These are phyloP conservation scores for Cerceris ruficornis DNA, from an alignment of 2,888 invertebrate genomes.

Conservation along the genomic window DNA sequence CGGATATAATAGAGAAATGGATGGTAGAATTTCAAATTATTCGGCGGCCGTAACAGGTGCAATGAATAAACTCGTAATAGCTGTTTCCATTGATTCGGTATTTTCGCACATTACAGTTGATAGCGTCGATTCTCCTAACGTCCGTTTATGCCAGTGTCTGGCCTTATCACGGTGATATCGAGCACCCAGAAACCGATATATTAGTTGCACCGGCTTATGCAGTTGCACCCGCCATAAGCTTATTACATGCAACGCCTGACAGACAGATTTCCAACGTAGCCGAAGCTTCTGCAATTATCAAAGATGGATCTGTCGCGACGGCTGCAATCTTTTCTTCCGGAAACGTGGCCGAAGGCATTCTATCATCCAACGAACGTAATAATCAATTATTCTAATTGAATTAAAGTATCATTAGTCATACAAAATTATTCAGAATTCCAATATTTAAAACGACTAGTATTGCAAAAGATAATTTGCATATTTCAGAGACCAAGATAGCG, in stretches of 20 bases:
- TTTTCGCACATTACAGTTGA: slow-evolving; percentile 54
- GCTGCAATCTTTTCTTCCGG: slow-evolving; percentile 17
- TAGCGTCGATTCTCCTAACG: slow-evolving; percentile 53
- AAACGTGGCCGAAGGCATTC: neutral
- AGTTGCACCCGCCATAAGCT: slow-evolving; percentile 44
- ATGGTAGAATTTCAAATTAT: too few relatives aligned
- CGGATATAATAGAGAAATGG: too few relatives aligned
- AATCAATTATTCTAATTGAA: neutral
- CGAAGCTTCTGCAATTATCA: slow-evolving; percentile 59
- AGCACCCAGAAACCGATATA: slow-evolving; percentile 20
- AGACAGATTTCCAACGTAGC: slow-evolving; percentile 53
- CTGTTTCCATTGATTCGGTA: slow-evolving; percentile 38
- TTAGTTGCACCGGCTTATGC: slow-evolving; percentile 47
- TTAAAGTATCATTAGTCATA: neutral
- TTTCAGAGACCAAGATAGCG: neutral
- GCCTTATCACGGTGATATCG: slow-evolving; percentile 68
- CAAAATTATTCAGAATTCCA: neutral
- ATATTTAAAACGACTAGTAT: neutral
- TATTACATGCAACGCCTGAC: neutral
- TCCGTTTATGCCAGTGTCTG: slow-evolving; percentile 65
- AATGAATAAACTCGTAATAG: neutral
- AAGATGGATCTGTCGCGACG: slow-evolving; percentile 40
- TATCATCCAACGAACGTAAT: neutral
- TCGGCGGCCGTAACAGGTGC: neutral
- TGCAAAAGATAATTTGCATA: neutral